These are phyloP conservation scores for Eolophus roseicapilla DNA, from an alignment of 2,113 vertebrate species.

Conservation along the genomic window DNA sequence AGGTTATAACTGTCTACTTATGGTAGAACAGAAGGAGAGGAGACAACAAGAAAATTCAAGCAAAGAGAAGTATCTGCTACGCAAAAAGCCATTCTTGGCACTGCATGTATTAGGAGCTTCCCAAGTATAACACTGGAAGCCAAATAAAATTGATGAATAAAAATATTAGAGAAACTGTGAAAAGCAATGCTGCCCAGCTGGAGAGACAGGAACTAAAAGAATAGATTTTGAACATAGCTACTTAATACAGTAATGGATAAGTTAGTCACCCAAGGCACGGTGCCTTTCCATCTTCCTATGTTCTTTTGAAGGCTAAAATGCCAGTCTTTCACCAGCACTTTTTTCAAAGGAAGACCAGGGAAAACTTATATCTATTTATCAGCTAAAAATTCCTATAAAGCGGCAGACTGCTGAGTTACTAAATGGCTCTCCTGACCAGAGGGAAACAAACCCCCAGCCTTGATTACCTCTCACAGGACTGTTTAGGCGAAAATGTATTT, in stretches of 20 bases:
- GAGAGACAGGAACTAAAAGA: neutral
- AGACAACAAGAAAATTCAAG: neutral
- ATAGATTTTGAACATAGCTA: neutral
- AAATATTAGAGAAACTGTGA: neutral
- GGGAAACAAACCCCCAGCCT: constrained; percentile 17
- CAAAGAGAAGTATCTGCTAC: neutral
- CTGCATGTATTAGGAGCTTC: neutral
- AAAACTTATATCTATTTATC: constrained; percentile 45
- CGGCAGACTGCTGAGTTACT: constrained; percentile 42
- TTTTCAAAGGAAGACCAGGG: constrained; percentile 16
- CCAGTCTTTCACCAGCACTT: neutral
- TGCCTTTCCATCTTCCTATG: neutral
- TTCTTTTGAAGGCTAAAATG: neutral
- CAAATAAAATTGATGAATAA: neutral
- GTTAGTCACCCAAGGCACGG: neutral
- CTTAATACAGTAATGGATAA: neutral
- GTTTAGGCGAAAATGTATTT: constrained; percentile 47
- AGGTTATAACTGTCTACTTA: neutral
- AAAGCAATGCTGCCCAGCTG: neutral
- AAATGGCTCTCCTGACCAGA: constrained; percentile 62
- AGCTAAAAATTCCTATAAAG: constrained; percentile 31
- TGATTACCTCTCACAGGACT: constrained; percentile 66
- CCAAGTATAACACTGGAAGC: neutral
- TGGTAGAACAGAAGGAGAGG: neutral
- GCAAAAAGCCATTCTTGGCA: neutral